Base-by-base conservation (phyloP, 1,140 invertebrate genomes). In the Brachionus koreanus region DNA sequence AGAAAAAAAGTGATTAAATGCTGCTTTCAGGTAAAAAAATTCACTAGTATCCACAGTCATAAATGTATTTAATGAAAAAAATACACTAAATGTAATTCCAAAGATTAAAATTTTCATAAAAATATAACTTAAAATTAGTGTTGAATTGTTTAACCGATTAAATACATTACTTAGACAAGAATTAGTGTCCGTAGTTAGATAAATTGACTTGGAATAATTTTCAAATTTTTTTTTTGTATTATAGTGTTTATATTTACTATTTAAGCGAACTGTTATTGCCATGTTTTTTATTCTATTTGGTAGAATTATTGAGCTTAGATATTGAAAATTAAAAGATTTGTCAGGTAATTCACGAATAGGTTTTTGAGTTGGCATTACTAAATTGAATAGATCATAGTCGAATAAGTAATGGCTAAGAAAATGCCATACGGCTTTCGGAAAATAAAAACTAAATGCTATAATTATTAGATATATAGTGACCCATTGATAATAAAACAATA, bases 401-500 rank as follows among this genome's bases (percentile, higher is more conserved):
- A 75, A 29, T 33, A 75, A 10, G 43, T 46, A 29, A 33, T 49
- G 9, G n/a, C 9, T 52, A 0, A 46, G 13, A 75, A 75, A 52
- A 75, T 29, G 13, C 87, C 87, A 88, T 5, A 86, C 35, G 4
- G 86, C 39, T 37, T 95, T 92, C 61, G 96, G 96, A 83, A 95
- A 93, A 90, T 97, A 97, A 90, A 98, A 98, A 85, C 97, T 90
- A 88, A 97, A 94, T 84, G 95, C 95, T 93, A 97, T 92, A 9
- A 91, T 92, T 86, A 87, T 86, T 72, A 96, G 90, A 83, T 94
- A 91, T 84, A 95, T 93, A 86, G 94, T 95, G 43, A 97, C 94
- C 95, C 76, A 83, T 72, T 83, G 82, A 69, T 83, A 83, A 10
- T 83, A 83, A 52, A 37, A 39, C 3, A 83, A 39, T 29, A 82